These are phyloP conservation scores for Nesidiocoris tenuis DNA, from an alignment of 2,888 invertebrate genomes.

Conservation along the genomic window DNA sequence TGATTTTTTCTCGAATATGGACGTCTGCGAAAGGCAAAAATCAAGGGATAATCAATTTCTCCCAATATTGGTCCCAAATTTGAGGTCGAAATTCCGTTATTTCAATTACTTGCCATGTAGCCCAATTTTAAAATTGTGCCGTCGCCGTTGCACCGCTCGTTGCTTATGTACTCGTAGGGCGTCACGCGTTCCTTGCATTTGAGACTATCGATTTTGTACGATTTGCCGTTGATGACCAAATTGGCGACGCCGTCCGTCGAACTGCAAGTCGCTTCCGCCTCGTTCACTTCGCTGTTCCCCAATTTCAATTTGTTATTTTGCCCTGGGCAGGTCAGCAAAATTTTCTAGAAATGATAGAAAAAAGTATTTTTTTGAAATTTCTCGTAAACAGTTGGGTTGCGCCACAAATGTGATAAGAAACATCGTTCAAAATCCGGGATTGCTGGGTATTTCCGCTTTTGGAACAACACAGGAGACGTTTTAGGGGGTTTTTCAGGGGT, in stretches of 20 bases:
- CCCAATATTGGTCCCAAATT: neutral
- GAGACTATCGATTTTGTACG: slow-evolving; percentile 8
- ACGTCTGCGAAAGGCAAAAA: too few species aligned
- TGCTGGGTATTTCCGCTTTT: too few species aligned
- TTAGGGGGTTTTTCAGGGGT: neutral
- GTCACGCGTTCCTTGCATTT: slow-evolving; percentile 2
- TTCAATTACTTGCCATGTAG: slow-evolving; percentile 27
- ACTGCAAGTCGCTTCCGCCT: slow-evolving; percentile 10
- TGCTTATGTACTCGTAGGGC: slow-evolving; percentile 22
- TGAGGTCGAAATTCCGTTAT: neutral
- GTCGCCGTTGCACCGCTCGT: slow-evolving; percentile 26
- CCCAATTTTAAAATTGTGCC: slow-evolving; percentile 27
- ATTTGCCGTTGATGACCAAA: slow-evolving; percentile 32
- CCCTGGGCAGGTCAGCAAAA: slow-evolving; percentile 29
- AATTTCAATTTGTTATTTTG: slow-evolving; percentile 16
- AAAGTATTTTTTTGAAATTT: neutral
- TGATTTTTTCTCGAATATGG: too few species aligned
- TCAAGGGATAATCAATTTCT: neutral
- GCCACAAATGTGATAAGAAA: too few species aligned
- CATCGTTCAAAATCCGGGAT: too few species aligned
- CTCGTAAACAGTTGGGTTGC: too few species aligned
- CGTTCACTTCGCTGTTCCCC: neutral
- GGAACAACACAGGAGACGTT: too few species aligned
- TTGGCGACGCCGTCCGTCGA: slow-evolving; percentile 11
- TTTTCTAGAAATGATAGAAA: neutral